Evolutionary conservation across 2,888 invertebrate genomes (phyloP), one percentile per base, ranked within the genome.

Genomic region (Amphiduros pacificus): DNA sequence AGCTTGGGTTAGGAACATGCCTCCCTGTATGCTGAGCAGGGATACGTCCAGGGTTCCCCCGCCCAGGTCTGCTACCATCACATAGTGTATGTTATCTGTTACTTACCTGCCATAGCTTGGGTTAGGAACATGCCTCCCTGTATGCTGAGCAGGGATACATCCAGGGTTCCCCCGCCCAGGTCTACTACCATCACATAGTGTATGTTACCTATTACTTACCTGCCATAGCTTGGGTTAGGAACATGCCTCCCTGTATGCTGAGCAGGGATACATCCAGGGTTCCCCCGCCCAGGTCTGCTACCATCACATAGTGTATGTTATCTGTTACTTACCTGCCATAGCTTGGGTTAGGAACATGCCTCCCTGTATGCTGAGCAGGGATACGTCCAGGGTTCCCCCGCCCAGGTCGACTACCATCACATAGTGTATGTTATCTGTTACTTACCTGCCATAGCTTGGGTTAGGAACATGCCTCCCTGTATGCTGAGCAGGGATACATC

Each of bases 41-140:
- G 85, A 85, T 17, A 85, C 84, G 67, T 85, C 85, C 53, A 81
- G 65, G 0, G 83, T 83, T 9, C 80, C 81, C 58, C 81, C 79
- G 57, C 85, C 85, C 26, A 85, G 73, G 72, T 85, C 85, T 3
- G 85, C 81, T 5, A 85, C 85, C 27, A 85, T 67, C 1, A 85
- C 80, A 69, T 79, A 80, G 57, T 81, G 78, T 2, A 84, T 78
- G 36, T 77, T 79, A 20, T 79, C 74, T 69, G 83, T 84, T 65
- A 40, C 50, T 48, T 60, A 81, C 79, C 85, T 58, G 85, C 84
- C 83, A 85, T 84, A 9, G 83, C 83, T 63, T 82, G 82, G 0
- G 85, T 85, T 22, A 84, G 78, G 70, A 85, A 85, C 76, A 84
- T 83, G 17, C 84, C 84, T 17, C 84, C 84, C 70, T 85, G 85